phyloP scores from a whole-genome alignment of 1,140 invertebrate species.

The Melitaea cinxia region DNA sequence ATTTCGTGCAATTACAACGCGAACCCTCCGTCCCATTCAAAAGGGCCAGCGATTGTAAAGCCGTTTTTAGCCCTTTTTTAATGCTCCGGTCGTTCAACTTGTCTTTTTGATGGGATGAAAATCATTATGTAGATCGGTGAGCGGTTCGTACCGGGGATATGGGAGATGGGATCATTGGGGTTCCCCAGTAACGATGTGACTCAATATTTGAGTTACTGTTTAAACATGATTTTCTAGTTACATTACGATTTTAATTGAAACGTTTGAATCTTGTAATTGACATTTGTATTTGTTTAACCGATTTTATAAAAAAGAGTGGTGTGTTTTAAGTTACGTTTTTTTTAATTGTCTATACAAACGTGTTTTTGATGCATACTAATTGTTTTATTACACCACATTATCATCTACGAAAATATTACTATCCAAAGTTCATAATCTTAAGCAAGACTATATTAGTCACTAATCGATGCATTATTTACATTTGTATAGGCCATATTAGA shows the following conservation, averaged over 20 bases:
- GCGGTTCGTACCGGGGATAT: background rate
- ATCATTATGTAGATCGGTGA: constrained; percentile 25
- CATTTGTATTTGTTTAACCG: background rate
- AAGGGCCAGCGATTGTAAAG: constrained; percentile 28
- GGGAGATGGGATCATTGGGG: no score
- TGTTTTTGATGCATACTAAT: no score
- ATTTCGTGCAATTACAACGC: constrained; percentile 36
- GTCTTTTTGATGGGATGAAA: constrained; percentile 54
- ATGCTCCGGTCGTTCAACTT: constrained; percentile 61
- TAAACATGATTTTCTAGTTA: constrained; percentile 1
- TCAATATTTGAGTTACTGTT: constrained; percentile 23
- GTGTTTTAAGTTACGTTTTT: background rate
- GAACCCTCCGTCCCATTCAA: constrained; percentile 14
- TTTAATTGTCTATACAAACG: background rate
- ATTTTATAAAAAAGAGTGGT: no score
- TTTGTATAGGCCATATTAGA: no score
- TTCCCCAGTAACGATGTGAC: constrained; percentile 1
- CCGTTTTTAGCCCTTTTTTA: constrained; percentile 47
- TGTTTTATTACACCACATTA: no score
- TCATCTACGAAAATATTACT: no score
- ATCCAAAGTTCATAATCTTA: no score
- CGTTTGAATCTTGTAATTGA: background rate
- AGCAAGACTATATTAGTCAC: no score
- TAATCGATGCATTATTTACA: no score
- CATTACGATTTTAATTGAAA: background rate